Percentiles rank a stretch among this genome's conserved stretches.
Evolutionary conservation across 1,140 invertebrate species (phyloP).

Genomic region (Aphidius gifuensis): DNA sequence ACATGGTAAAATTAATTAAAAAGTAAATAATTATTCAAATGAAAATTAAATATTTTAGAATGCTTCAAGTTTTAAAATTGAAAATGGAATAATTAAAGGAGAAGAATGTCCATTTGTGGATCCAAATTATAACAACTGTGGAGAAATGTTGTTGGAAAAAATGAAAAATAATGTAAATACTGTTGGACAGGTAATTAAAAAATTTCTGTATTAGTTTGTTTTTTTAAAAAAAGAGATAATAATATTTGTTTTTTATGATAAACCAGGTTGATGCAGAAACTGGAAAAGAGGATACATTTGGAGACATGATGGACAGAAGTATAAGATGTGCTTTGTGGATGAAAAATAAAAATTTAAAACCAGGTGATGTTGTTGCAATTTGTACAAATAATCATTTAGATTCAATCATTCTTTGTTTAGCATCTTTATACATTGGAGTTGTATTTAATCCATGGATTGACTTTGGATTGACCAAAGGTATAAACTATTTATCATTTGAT

Average conservation of each 20-base stretch:
- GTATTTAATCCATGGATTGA: conserved; percentile 32
- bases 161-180: too few relatives aligned
- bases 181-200: too few relatives aligned
- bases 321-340: conserved; percentile 49
- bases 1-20: too few relatives aligned
- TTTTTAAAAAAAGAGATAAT: background rate
- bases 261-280: conserved; percentile 53
- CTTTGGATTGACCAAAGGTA: conserved; percentile 23
- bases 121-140: too few relatives aligned
- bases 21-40: too few relatives aligned
- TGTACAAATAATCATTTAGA: conserved; percentile 52
- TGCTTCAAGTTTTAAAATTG: too few relatives aligned
- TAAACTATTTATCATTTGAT: background rate
- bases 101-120: too few relatives aligned
- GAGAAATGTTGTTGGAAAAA: too few relatives aligned
- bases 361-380: conserved; percentile 48
- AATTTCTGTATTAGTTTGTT: background rate
- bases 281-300: conserved; percentile 46
- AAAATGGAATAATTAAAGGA: too few relatives aligned
- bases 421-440: conserved; percentile 46
- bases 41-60: too few relatives aligned
- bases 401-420: conserved; percentile 48
- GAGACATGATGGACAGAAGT: conserved; percentile 41
- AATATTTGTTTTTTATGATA: background rate
- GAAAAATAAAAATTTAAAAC: conserved; percentile 41